These are phyloP conservation scores for Bubo bubo DNA, from an alignment of 2,113 vertebrate species.

Conservation along the genomic window DNA sequence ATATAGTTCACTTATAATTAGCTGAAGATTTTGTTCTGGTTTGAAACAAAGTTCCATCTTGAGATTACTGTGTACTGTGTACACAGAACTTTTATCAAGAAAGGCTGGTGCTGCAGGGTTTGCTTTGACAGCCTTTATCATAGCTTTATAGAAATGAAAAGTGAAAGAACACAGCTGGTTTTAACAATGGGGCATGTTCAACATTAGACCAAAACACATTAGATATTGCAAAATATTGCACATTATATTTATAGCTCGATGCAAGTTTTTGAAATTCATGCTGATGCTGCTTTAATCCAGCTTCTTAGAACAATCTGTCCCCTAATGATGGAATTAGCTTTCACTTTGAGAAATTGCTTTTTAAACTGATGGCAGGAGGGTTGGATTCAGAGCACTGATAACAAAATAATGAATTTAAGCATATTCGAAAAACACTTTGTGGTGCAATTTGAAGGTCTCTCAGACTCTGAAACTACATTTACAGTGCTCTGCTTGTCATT, in stretches of 20 bases:
- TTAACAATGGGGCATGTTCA: conserved; percentile 82
- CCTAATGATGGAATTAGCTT: conserved; percentile 76
- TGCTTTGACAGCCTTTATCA: conserved; percentile 85
- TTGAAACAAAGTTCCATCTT: conserved; percentile 86
- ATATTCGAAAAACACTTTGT: background rate
- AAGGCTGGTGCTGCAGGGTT: conserved; percentile 76
- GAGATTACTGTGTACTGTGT: conserved; percentile 83
- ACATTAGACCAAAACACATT: conserved; percentile 84
- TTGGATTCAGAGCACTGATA: conserved; percentile 28
- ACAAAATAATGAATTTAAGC: conserved; percentile 1
- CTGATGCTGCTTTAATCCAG: conserved; percentile 75
- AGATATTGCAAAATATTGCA: conserved; percentile 86
- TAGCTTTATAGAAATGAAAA: conserved; percentile 82
- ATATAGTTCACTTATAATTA: conserved; percentile 88
- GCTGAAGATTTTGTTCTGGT: conserved; percentile 86
- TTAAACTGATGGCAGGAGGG: conserved; percentile 43
- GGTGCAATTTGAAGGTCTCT: conserved; percentile 23
- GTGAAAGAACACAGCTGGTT: conserved; percentile 86
- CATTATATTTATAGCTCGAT: conserved; percentile 81
- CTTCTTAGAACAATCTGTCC: conserved; percentile 78
- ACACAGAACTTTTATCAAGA: conserved; percentile 83
- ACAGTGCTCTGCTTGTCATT: background rate
- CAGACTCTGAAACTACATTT: background rate
- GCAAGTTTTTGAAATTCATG: conserved; percentile 81
- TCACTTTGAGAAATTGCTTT: conserved; percentile 58